Evolutionary conservation across 2,888 invertebrate species (phyloP), one percentile per base, ranked within the genome.

Genomic region (Smittia sp.): DNA sequence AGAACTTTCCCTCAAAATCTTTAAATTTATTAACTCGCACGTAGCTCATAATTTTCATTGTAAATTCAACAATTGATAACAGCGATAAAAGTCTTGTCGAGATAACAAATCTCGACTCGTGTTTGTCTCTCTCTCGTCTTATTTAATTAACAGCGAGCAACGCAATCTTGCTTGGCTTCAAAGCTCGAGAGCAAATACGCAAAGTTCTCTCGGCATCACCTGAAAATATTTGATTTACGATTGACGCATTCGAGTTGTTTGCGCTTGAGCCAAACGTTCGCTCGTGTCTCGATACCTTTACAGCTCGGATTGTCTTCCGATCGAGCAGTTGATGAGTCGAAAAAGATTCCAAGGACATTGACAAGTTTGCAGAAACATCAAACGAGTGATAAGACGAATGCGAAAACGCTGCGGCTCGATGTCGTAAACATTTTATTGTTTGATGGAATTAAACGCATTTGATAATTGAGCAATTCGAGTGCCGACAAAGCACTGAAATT

Each of bases 131-230:
- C n/a, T 32, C 32, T 32, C 32, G 32, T 32, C 32, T 32, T 32
- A 32, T 32, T 32, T 32, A 32, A 32, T 32, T 32, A 32, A 32
- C 4, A 32, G 9, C 9, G 32, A 32, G 83, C 85, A 77, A 81
- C 88, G 1, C 76, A 86, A 66, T 88, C 86, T 80, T 84, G 88
- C 0, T 79, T 87, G 52, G 84, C 86, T 1, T 79, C 80, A 73
- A 79, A 78, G 38, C 79, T 79, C 27, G 1, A 27, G 2, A n/a
- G 32, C n/a, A 65, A 65, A 65, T 65, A 65, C 65, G 65, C 25
- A 32, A 13, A 65, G n/a, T 63, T 46, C 25, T 24, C 32, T n/a
- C n/a, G 18, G 38, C 15, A 18, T 32, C n/a, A 7, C 13, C 15
- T 7, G 18, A 32, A 7, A 65, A 65, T 65, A 65, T 65, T 65